A percentile compares a stretch with the other conserved stretches of the same genome.
Conservation (phyloP, 2,888 invertebrate genomes). For the Heteromurus nitidus region DNA sequence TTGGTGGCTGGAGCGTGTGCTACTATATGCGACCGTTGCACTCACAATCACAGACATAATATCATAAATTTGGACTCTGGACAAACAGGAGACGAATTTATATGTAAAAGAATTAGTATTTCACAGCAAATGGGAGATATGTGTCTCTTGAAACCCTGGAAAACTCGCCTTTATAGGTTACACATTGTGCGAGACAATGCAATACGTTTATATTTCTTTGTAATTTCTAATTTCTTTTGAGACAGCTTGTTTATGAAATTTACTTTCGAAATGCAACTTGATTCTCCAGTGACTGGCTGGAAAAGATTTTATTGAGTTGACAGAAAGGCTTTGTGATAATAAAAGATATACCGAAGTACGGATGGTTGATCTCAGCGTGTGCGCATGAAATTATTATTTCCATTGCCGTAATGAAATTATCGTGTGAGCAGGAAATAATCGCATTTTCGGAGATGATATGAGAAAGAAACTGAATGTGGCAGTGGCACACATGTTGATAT, state of each 20-base stretch:
- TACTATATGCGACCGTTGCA: too few relatives aligned
- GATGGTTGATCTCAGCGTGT: constrained; percentile 33
- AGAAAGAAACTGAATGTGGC: too few relatives aligned
- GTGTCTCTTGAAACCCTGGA: background rate
- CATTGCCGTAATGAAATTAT: too few relatives aligned
- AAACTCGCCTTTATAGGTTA: background rate
- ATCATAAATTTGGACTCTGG: too few relatives aligned
- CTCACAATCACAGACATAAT: too few relatives aligned
- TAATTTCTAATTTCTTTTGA: too few relatives aligned
- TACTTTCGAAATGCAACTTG: too few relatives aligned
- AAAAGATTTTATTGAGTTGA: background rate
- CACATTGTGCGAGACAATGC: background rate
- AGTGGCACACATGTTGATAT: too few relatives aligned
- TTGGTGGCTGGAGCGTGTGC: background rate
- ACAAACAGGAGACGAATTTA: background rate
- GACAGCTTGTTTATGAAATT: too few relatives aligned
- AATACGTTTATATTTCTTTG: too few relatives aligned
- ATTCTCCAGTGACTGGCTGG: background rate
- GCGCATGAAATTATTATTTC: constrained; percentile 42
- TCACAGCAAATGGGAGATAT: background rate
- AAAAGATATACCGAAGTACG: background rate
- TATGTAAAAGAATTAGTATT: background rate
- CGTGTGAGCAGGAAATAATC: too few relatives aligned
- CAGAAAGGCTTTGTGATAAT: background rate
- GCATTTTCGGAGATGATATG: too few relatives aligned